These are phyloP conservation scores for Salarias fasciatus DNA, from an alignment of 2,797 vertebrate genomes.

Conservation along the genomic window DNA sequence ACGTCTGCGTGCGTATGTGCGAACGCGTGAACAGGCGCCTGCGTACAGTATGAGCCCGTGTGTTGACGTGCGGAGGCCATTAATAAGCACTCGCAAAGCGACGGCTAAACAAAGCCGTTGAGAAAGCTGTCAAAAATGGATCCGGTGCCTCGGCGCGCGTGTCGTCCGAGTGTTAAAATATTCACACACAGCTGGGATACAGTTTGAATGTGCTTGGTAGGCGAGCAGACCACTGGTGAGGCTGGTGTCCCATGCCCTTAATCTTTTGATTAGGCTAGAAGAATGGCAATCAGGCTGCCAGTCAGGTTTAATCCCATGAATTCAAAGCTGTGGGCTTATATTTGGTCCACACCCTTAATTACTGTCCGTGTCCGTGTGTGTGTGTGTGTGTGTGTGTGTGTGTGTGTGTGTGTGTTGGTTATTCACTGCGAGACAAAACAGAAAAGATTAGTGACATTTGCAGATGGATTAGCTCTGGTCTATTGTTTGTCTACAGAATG, in stretches of 20 bases:
- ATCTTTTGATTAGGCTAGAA: slow-evolving; percentile 78
- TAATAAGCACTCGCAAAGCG: too few species aligned
- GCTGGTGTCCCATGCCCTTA: slow-evolving; percentile 52
- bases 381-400: slow-evolving; percentile 13
- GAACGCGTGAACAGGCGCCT: neutral
- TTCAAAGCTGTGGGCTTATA: slow-evolving; percentile 68
- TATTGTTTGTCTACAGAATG: slow-evolving; percentile 20
- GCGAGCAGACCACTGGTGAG: slow-evolving; percentile 48
- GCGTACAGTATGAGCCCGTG: neutral
- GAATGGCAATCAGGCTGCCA: slow-evolving; percentile 68
- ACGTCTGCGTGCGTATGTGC: slow-evolving; percentile 1
- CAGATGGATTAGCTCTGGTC: slow-evolving; percentile 27
- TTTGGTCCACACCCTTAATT: slow-evolving; percentile 66
- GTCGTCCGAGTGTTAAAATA: too few species aligned
- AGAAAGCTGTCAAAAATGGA: too few species aligned
- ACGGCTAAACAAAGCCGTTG: too few species aligned
- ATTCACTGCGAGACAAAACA: slow-evolving; percentile 44
- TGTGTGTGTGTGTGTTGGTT: slow-evolving; percentile 22
- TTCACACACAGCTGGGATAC: neutral
- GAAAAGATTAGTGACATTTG: slow-evolving; percentile 55
- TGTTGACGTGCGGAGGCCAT: neutral
- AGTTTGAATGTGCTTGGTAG: slow-evolving; percentile 13
- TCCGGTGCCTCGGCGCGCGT: too few species aligned
- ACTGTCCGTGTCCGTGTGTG: slow-evolving; percentile 14
- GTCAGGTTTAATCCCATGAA: slow-evolving; percentile 65